These are phyloP conservation scores for Adelges cooleyi DNA, from an alignment of 1,140 invertebrate species.

Conservation along the genomic window DNA sequence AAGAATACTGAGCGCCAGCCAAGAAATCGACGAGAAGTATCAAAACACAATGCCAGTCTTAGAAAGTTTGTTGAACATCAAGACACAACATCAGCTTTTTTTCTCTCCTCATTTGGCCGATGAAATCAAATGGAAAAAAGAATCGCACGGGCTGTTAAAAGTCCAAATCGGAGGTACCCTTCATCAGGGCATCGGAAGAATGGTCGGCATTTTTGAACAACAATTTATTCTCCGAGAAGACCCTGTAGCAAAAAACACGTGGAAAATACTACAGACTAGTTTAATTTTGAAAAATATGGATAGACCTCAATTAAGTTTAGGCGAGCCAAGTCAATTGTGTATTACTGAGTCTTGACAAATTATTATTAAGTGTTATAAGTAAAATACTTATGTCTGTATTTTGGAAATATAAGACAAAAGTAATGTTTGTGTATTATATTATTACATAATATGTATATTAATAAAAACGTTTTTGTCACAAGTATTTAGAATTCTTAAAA, in stretches of 20 bases:
- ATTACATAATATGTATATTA: too few species aligned
- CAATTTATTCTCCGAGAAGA: conserved; percentile 21
- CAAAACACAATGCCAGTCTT: background rate
- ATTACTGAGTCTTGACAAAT: too few species aligned
- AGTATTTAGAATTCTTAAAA: too few species aligned
- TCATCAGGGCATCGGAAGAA: conserved; percentile 9
- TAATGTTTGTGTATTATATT: too few species aligned
- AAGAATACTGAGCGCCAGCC: conserved; percentile 1
- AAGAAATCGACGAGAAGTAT: background rate
- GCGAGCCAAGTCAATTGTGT: too few species aligned
- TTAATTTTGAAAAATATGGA: conserved; percentile 26
- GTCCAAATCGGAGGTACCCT: conserved; percentile 18
- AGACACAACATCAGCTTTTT: conserved; percentile 5
- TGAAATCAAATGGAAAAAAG: conserved; percentile 20
- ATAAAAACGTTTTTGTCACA: too few species aligned
- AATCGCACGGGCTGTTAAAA: conserved; percentile 14
- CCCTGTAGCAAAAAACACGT: conserved; percentile 14
- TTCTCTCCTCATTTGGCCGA: conserved; percentile 7
- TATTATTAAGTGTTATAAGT: too few species aligned
- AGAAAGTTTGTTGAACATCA: background rate
- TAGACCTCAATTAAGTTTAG: too few species aligned
- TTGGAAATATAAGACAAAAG: too few species aligned
- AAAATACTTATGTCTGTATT: too few species aligned
- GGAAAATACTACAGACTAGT: conserved; percentile 9
- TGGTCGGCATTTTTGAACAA: conserved; percentile 20